A percentile compares a stretch with the other conserved stretches of the same genome.
phyloP scores from a whole-genome alignment of 2,113 vertebrate genomes.

The Chrysemys picta region DNA sequence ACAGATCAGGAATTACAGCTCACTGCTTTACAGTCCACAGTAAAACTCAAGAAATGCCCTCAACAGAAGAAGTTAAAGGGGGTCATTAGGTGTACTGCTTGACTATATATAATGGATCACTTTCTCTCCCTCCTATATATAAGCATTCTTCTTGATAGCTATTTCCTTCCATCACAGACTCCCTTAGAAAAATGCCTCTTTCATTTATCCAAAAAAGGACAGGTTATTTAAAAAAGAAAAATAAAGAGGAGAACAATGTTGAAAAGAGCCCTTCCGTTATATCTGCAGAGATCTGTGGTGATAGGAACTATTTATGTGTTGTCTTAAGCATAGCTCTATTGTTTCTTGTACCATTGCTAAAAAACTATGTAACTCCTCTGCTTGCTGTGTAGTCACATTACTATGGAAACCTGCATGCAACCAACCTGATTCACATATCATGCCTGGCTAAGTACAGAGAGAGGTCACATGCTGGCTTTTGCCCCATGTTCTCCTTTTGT shows the following conservation, averaged over 20 bases:
- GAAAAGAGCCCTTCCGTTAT: not conserved
- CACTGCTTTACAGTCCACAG: conserved; percentile 58
- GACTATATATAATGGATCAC: not conserved
- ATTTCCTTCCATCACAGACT: not conserved
- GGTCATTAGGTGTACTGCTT: conserved; percentile 50
- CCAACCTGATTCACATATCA: conserved; percentile 53
- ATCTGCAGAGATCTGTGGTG: fast-evolving
- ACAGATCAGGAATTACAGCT: conserved; percentile 73
- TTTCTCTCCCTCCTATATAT: not conserved
- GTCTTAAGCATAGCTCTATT: conserved; percentile 16
- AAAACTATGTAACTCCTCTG: not conserved
- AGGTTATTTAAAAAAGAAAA: not conserved
- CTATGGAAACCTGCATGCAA: conserved; percentile 68
- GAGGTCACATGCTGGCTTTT: conserved; percentile 61
- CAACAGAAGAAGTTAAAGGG: conserved; percentile 58
- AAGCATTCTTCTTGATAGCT: not conserved
- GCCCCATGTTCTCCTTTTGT: conserved; percentile 28
- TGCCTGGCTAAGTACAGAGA: conserved; percentile 21
- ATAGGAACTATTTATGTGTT: not conserved
- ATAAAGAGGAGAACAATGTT: not conserved
- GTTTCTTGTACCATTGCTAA: not conserved
- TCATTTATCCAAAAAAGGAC: not conserved
- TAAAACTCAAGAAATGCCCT: conserved; percentile 60
- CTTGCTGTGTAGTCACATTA: conserved; percentile 50
- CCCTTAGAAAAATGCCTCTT: not conserved